Evolutionary conservation across 1,140 invertebrate genomes (phyloP), one percentile per base, ranked within the genome.

Genomic region (Drosophila fuyamai): DNA sequence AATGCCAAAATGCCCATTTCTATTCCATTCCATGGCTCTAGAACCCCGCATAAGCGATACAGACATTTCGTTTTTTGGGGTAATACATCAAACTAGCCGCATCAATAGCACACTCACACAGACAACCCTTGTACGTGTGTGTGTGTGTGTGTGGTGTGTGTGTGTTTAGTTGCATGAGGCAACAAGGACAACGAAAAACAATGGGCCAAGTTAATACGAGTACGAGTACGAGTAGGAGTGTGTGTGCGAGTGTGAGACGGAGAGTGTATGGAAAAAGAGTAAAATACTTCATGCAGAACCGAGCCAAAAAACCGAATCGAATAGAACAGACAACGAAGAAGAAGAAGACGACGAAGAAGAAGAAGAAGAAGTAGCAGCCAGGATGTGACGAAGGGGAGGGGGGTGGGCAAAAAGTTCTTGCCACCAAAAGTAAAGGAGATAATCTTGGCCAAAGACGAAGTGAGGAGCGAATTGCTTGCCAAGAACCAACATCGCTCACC

Each of bases 1-100:
- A 90, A 91, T 90, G 86, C 86, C 88, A 90, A 91, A 90, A 90
- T 90, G 86, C 86, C 86, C 89, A 90, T 90, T 90, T 90, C 86
- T 90, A 90, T 90, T 91, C 81, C 82, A 72, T 78, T 66, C 65
- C 65, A 68, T 68, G 65, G 65, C 29, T 72, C 65, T 89, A 10
- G 66, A 82, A 75, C 84, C 85, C 84, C 85, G 85, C 85, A 90
- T 90, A 90, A 90, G 81, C 85, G 85, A 90, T 90, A 90, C 86
- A 86, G 85, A 90, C 84, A 90, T 89, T 89, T 90, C 84, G 80
- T 89, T 89, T 89, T 89, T 90, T 90, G 85, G 85, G 81, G 88
- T 90, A 90, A 90, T 90, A 90, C 86, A 90, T 90, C 86, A 90
- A 90, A 90, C 86, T 90, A 90, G 86, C 86, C 86, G 88, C 86